Conservation (phyloP, 2,888 invertebrate species). For the Tubulanus polymorphus region DNA sequence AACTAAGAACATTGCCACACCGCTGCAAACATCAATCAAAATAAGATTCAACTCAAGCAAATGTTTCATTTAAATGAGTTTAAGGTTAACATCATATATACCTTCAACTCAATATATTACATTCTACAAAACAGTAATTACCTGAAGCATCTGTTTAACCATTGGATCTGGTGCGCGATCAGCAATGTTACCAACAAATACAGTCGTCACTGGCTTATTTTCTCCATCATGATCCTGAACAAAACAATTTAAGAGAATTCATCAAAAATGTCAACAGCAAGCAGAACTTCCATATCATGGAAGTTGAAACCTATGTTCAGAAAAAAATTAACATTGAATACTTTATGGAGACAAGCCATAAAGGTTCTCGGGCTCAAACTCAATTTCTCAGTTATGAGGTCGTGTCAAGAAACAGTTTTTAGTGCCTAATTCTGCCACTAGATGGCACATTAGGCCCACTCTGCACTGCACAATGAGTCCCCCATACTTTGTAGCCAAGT, state of each 20-base stretch:
- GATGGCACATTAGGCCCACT: too few species aligned
- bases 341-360: too few species aligned
- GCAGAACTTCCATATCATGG: too few species aligned
- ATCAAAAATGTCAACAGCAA: too few species aligned
- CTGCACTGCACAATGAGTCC: too few species aligned
- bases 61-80: neutral
- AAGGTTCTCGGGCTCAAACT: too few species aligned
- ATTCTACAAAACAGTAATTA: constrained; percentile 22
- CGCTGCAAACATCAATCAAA: constrained; percentile 56
- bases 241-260: neutral
- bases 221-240: constrained; percentile 32
- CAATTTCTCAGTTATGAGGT: too few species aligned
- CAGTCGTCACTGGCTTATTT: constrained; percentile 85
- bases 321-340: too few species aligned
- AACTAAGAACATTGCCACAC: constrained; percentile 90
- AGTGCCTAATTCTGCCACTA: too few species aligned
- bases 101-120: neutral
- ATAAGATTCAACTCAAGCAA: neutral
- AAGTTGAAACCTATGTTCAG: too few species aligned
- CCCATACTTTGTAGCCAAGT: neutral
- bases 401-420: too few species aligned
- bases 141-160: constrained; percentile 81
- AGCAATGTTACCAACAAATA: constrained; percentile 95
- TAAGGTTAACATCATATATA: neutral
- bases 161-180: constrained; percentile 92